Evolutionary conservation across 2,797 vertebrate species (phyloP), one percentile per base, ranked within the genome.

Genomic region (Dromococcyx pavoninus): DNA sequence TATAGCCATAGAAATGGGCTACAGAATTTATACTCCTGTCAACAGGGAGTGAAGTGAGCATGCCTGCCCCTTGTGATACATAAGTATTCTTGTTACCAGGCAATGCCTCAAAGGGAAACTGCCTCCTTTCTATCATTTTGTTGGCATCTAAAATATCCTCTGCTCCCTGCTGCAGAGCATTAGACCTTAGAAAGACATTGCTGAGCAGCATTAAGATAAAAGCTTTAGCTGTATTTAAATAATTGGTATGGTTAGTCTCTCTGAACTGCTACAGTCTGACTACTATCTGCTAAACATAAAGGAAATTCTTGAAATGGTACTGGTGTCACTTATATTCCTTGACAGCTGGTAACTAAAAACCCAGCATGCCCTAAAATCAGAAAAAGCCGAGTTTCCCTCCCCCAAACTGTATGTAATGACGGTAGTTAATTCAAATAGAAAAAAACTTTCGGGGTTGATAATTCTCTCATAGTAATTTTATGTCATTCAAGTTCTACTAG

Each of bases 231-330:
- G 18, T 91, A 48, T 89, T 93, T 57, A 87, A 93, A 50, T 82
- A 37, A 91, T 24, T 35, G 27, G 33, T 75, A 88, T 0, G 2
- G 7, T n/a, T 46, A 27, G 56, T 74, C 76, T 76, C 58, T 75
- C 56, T 67, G n/a, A 82, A 93, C 32, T 65, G 77, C 72, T 91
- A 58, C 56, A 75, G 86, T 85, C 92, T 94, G 87, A 90, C 7
- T 30, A 86, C 46, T 97, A 62, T 89, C 91, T 93, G 85, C 89
- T 92, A 95, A 96, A 91, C 19, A 51, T 60, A 94, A 95, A 95
- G 60, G 23, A 71, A 77, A 84, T 39, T 74, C 30, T 91, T 74
- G 84, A 96, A 96, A 89, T 53, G 88, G 74, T 77, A 92, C 46
- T 7, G 0, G 9, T 89, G 74, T 88, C 54, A 80, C 66, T 92